A percentile compares a stretch with the other conserved stretches of the same genome.
Evolutionary conservation across 2,888 invertebrate genomes (phyloP).

Genomic region (Orthosia incerta): DNA sequence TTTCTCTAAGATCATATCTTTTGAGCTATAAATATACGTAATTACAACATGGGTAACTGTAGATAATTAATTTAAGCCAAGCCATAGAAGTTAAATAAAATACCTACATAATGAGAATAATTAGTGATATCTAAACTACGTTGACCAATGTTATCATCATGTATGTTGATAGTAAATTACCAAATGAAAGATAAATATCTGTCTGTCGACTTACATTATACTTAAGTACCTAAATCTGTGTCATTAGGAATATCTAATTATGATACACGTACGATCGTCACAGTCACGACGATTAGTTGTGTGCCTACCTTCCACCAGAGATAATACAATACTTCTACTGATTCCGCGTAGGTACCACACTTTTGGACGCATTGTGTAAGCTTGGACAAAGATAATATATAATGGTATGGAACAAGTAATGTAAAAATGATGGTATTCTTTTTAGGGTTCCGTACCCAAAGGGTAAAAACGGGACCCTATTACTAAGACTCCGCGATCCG

Average conservation of each 20-base stretch:
- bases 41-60: too few species aligned
- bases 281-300: background rate
- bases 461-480: too few species aligned
- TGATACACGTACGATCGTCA: conserved; percentile 3
- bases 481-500: too few species aligned
- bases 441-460: too few species aligned
- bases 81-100: background rate
- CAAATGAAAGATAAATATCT: conserved; percentile 18
- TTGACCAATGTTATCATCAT: conserved; percentile 18
- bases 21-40: too few species aligned
- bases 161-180: background rate
- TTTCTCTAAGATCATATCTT: too few species aligned
- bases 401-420: too few species aligned
- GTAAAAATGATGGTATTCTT: too few species aligned
- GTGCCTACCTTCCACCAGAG: too few species aligned
- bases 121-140: conserved; percentile 1
- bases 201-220: conserved; percentile 8
- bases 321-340: too few species aligned
- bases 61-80: background rate
- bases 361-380: background rate
- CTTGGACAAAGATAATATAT: too few species aligned
- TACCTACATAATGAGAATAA: background rate
- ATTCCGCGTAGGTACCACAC: background rate
- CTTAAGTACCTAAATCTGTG: background rate
- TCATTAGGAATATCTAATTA: conserved; percentile 8